Evolutionary conservation across 2,113 vertebrate genomes (phyloP).

Genomic region (Pterocles burchelli): DNA sequence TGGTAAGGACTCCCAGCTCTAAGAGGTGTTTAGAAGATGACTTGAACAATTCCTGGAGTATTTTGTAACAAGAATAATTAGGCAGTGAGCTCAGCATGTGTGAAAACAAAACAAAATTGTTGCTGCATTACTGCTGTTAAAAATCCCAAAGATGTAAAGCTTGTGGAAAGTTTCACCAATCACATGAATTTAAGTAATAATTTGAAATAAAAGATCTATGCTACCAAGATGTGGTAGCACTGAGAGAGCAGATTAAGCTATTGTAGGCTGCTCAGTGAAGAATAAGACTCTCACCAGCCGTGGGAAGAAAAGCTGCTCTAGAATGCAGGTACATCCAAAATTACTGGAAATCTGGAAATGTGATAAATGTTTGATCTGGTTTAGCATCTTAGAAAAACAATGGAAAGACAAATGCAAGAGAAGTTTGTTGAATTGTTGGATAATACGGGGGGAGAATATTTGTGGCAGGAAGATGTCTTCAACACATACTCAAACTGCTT

Average conservation of each 20-base stretch:
- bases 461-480: not conserved
- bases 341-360: not conserved
- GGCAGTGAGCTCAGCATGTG: not conserved
- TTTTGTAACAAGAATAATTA: not conserved
- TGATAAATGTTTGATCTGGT: not conserved
- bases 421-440: not conserved
- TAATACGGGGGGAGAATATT: not conserved
- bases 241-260: not conserved
- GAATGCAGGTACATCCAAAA: not conserved
- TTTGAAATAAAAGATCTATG: not conserved
- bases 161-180: not conserved
- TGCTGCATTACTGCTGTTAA: not conserved
- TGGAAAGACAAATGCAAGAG: not conserved
- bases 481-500: not conserved
- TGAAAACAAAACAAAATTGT: not conserved
- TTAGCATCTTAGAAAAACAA: not conserved
- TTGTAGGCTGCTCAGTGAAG: not conserved
- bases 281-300: not conserved
- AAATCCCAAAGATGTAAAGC: not conserved
- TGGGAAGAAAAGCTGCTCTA: not conserved
- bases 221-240: not conserved
- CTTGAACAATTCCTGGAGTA: not conserved
- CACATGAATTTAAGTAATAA: not conserved
- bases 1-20: not conserved
- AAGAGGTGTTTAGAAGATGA: not conserved